Evolutionary conservation across 2,888 invertebrate species (phyloP).

Genomic region (Dynastes grantii): DNA sequence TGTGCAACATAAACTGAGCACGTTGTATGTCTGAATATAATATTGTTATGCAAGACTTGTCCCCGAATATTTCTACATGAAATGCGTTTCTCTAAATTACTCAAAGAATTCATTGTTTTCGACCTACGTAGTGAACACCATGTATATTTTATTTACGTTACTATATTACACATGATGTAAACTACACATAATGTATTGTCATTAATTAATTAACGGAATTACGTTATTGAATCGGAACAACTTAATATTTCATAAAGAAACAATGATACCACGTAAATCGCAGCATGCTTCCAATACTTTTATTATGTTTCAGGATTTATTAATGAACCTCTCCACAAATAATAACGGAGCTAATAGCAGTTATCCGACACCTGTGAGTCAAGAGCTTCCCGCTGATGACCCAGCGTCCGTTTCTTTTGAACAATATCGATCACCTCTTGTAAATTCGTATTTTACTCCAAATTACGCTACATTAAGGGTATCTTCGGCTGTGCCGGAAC

Average conservation of each 20-base stretch:
- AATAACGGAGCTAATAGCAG: constrained; percentile 67
- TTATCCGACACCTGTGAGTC: constrained; percentile 69
- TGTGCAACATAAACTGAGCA: too few relatives aligned
- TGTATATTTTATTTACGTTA: too few relatives aligned
- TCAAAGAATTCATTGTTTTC: too few relatives aligned
- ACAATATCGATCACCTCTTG: constrained; percentile 74
- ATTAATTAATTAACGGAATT: neutral
- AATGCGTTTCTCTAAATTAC: too few relatives aligned
- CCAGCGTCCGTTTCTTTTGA: constrained; percentile 70
- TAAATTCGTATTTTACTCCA: constrained; percentile 72
- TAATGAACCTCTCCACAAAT: constrained; percentile 75
- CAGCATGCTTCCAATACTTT: constrained; percentile 44
- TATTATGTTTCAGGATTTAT: constrained; percentile 70
- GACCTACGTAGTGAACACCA: too few relatives aligned
- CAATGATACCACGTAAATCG: constrained; percentile 5
- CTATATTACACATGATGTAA: neutral
- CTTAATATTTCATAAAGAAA: constrained; percentile 11
- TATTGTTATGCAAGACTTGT: too few relatives aligned
- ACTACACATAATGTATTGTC: neutral
- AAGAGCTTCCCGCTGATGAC: constrained; percentile 65
- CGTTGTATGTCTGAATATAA: too few relatives aligned
- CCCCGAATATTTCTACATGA: too few relatives aligned
- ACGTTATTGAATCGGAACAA: neutral
- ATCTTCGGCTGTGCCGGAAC: constrained; percentile 59
- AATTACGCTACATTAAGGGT: constrained; percentile 72